Base-by-base conservation (phyloP, 1,140 invertebrate species). In the Oedothorax gibbosus region DNA sequence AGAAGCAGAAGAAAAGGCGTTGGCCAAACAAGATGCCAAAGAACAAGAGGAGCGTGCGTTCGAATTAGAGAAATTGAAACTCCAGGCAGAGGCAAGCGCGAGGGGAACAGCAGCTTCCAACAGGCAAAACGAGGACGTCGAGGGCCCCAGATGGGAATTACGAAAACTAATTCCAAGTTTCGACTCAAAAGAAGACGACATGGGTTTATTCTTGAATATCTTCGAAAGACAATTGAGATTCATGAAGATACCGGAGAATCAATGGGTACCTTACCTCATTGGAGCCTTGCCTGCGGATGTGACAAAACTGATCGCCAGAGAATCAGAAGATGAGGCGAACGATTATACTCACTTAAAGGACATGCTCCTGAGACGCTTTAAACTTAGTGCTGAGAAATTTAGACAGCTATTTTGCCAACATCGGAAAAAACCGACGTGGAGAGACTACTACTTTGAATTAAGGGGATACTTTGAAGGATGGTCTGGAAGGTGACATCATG, bases 401-500 rank as follows among this genome's bases (percentile, higher is more conserved):
- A 35, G n/a, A 20, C 49, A 51, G 3, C 49, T 66, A 2, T 78
- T 78, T 21, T 6, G 14, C 10, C 20, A 60, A 11, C 49, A 78
- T 66, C 51, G 54, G 14, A 56, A 78, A 54, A 9, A 1, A 3
- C n/a, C 35, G 10, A 66, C 62, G n/a, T 78, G 60, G 76, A 65
- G 57, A 53, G 53, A 71, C 71, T 80, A 54, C 50, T 80, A 69
- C 18, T 80, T 80, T 50, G 65, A 71, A 57, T 56, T 57, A 4
- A 65, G n/a, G 56, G 71, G 20, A 14, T 60, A 71, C 18, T 80
- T 69, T n/a, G 78, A 71, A 69, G n/a, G 62, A 20, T 80, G 18
- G 65, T 12, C n/a, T 71, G 50, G n/a, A n/a, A n/a, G n/a, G n/a
- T n/a, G n/a, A n/a, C n/a, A n/a, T n/a, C n/a, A n/a, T n/a, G n/a